Base-by-base conservation (phyloP, 1,140 invertebrate species). In the Megathymus violae region DNA sequence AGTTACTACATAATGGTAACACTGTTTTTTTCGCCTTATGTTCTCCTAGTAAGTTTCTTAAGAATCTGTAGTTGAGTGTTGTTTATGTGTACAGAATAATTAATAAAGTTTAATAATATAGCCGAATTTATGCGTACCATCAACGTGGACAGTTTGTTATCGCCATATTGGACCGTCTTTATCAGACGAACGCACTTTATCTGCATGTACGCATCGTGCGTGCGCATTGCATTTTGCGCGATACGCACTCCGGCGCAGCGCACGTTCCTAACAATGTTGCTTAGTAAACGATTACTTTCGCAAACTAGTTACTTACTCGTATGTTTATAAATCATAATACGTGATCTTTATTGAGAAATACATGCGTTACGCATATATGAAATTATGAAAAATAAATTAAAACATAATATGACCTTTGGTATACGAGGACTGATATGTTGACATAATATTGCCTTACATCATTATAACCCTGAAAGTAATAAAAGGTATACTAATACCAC, bases 121-220 rank as follows among this genome's bases (percentile, higher is more conserved):
- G 74, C 71, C 72, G 69, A 78, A 81, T n/a, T 73, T 60, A 71
- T 77, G 67, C 74, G 71, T 66, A 67, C 59, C 78, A 75, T 78
- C 62, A 70, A 62, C 66, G 72, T 69, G 67, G 72, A 69, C 65
- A 67, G 68, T 69, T 27, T 62, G 78, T 80, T 87, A 90, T 90
- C 88, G 66, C 64, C 56, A 60, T 69, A 67, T 69, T 59, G 62
- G 66, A 63, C 34, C 15, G 19, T 22, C 43, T 74, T 87, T 87
- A 89, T 89, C 87, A 66, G 65, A 17, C 79, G 79, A 72, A 89
- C 82, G 79, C 82, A 80, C 71, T 75, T 71, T 88, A 89, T 89
- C 87, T 82, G 74, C 74, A 77, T 67, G 72, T 74, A 82, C 76
- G 76, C 78, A 85, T 76, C 81, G 81, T 83, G 85, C 85, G 85